phyloP scores from a whole-genome alignment of 1,140 invertebrate species.

The Aethina tumida region DNA sequence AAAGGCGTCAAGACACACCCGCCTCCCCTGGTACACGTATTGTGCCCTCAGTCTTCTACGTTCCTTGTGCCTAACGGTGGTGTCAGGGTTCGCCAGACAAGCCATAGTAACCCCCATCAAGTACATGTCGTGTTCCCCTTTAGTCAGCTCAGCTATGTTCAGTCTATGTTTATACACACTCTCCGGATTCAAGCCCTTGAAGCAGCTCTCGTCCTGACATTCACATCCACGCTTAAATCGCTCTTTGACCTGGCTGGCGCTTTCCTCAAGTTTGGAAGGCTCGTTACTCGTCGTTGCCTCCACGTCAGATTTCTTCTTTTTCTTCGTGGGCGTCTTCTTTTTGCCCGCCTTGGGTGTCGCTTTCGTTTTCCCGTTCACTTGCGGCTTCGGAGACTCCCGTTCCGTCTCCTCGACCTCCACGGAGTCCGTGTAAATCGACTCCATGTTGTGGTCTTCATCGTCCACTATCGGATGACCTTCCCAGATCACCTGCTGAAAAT shows the following conservation, averaged over 20 bases:
- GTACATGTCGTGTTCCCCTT: slow-evolving; percentile 54
- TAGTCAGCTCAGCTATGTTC: slow-evolving; percentile 63
- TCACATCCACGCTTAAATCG: slow-evolving; percentile 62
- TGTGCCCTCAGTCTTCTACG: slow-evolving; percentile 58
- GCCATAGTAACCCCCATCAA: slow-evolving; percentile 74
- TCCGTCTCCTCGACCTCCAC: slow-evolving; percentile 18
- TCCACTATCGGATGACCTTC: slow-evolving; percentile 49
- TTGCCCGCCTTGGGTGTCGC: slow-evolving; percentile 14
- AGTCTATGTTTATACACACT: slow-evolving; percentile 63
- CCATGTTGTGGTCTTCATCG: slow-evolving; percentile 31
- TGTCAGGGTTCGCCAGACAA: slow-evolving; percentile 61
- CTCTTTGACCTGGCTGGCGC: slow-evolving; percentile 51
- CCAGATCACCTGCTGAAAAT: slow-evolving; percentile 44
- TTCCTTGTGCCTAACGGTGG: slow-evolving; percentile 61
- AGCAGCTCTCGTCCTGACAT: slow-evolving; percentile 65
- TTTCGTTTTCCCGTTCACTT: slow-evolving; percentile 21
- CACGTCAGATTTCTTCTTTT: slow-evolving; percentile 42
- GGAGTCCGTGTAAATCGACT: slow-evolving; percentile 26
- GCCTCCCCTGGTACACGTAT: slow-evolving; percentile 64
- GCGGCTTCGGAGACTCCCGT: slow-evolving; percentile 15
- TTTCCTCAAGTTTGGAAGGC: slow-evolving; percentile 46
- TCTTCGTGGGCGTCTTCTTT: slow-evolving; percentile 31
- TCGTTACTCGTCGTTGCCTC: slow-evolving; percentile 24
- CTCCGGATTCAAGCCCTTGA: slow-evolving; percentile 58
- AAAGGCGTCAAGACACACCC: slow-evolving; percentile 69